A percentile compares a stretch with the other conserved stretches of the same genome.
These are phyloP conservation scores for Phyllostomus discolor DNA, from an alignment of 2,113 vertebrate genomes.

Conservation along the genomic window DNA sequence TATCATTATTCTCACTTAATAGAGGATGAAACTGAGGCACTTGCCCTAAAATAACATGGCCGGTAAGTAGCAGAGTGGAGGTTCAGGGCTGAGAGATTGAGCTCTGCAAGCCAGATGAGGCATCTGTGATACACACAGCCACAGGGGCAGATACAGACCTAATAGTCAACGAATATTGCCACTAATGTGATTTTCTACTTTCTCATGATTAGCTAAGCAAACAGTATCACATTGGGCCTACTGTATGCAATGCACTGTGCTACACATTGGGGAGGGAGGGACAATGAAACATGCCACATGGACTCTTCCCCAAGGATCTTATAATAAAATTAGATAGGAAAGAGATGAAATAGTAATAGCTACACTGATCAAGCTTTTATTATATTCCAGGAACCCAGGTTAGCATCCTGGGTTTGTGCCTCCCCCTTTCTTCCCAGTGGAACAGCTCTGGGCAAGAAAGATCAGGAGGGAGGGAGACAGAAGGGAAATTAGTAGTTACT, in stretches of 20 bases:
- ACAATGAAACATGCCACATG: accelerated
- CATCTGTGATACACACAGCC: neutral
- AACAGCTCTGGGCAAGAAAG: neutral
- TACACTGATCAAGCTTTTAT: neutral
- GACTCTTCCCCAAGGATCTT: neutral
- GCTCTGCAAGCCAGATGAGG: neutral
- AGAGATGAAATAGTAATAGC: neutral
- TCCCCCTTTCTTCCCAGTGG: too few species aligned
- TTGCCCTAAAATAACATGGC: too few species aligned
- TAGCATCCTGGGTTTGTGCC: neutral
- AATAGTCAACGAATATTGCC: neutral
- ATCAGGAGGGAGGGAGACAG: neutral
- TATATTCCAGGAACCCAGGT: neutral
- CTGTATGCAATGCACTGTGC: accelerated
- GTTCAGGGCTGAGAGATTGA: too few species aligned
- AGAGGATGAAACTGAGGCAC: neutral
- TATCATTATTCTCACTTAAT: neutral
- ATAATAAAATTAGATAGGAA: neutral
- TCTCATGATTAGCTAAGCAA: neutral
- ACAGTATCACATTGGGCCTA: accelerated
- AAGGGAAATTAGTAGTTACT: accelerated
- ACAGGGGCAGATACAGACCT: too few species aligned
- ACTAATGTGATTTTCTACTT: neutral
- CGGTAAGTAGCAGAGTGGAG: too few species aligned
- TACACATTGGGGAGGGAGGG: too few species aligned